Base-by-base conservation (phyloP, 2,113 vertebrate genomes). In the Centropus bengalensis region DNA sequence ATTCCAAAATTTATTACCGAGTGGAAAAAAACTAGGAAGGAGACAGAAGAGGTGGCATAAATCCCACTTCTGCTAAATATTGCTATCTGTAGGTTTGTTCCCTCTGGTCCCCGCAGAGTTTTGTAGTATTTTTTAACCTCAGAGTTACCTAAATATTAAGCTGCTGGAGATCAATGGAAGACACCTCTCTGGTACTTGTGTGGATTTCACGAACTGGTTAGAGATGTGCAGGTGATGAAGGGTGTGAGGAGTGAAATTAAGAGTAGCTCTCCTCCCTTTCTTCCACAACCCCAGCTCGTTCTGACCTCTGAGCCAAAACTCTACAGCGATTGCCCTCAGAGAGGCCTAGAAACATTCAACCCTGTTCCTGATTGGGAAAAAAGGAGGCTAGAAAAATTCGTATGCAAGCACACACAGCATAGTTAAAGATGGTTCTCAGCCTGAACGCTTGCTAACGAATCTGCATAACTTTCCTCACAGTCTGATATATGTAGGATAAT, bases 321-420 rank as follows among this genome's bases (percentile, higher is more conserved):
- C 14, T 86, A 36, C 2, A 55, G 12, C 3, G 30, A 27, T 14
- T 40, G 27, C 24, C 10, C 45, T 60, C 62, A 28, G 32, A 55
- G 76, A 82, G 45, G 18, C 21, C 45, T 51, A 28, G 28, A 73
- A 32, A 40, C 23, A 74, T 44, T 78, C 55, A 86, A 55, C 74
- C 27, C 22, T 54, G 17, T 24, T 55, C 19, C 33, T 26, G 40
- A 32, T 36, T 36, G 36, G 36, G 9, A 36, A 36, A 36, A 36
- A 40, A 18, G 3, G 8, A 14, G 5, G 5, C 0, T 15, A 45
- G 2, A 32, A n/a, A n/a, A n/a, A 14, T 24, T 4, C 2, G 6
- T 51, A 40, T 44, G 74, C 45, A 69, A 60, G 15, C 14, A 2
- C 49, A 59, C 5, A 5, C 10, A 55, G 10, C 63, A 60, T 13